These are phyloP conservation scores for Drosophila niveifrons DNA, from an alignment of 2,888 invertebrate species.

Conservation along the genomic window DNA sequence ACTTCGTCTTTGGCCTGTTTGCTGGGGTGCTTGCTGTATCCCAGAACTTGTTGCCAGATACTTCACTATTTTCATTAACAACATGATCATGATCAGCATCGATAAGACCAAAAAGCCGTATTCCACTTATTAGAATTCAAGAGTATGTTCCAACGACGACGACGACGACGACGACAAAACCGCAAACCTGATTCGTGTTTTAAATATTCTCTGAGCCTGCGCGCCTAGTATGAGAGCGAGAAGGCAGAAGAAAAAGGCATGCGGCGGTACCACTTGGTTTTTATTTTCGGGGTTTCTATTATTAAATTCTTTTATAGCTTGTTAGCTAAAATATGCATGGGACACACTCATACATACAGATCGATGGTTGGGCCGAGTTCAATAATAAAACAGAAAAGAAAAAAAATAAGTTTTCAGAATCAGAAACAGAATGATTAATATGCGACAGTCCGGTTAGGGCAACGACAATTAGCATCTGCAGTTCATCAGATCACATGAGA, in stretches of 20 bases:
- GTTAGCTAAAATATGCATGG: slow-evolving; percentile 41
- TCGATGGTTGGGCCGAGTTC: not conserved
- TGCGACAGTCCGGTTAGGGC: slow-evolving; percentile 25
- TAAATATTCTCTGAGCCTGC: slow-evolving; percentile 43
- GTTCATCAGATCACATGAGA: slow-evolving; percentile 2
- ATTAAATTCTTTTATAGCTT: slow-evolving; percentile 37
- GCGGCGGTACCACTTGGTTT: slow-evolving; percentile 12
- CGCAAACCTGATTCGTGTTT: slow-evolving; percentile 70
- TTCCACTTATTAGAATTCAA: slow-evolving; percentile 67
- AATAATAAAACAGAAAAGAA: too few relatives aligned
- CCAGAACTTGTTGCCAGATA: slow-evolving; percentile 56
- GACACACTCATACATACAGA: slow-evolving; percentile 13
- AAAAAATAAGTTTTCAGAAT: not conserved
- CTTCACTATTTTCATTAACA: slow-evolving; percentile 70
- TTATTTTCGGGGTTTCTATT: slow-evolving; percentile 56
- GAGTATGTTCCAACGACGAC: slow-evolving; percentile 29
- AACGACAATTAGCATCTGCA: slow-evolving; percentile 5
- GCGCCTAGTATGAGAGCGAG: slow-evolving; percentile 18
- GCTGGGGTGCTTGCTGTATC: slow-evolving; percentile 37
- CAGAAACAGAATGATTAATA: slow-evolving; percentile 3
- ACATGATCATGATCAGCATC: slow-evolving; percentile 73
- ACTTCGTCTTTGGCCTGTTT: slow-evolving; percentile 14
- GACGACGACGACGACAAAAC: too few relatives aligned
- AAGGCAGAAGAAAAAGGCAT: not conserved
- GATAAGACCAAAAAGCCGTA: slow-evolving; percentile 45